Conservation (phyloP, 2,797 vertebrate species). For the Muscicapa comitata region DNA sequence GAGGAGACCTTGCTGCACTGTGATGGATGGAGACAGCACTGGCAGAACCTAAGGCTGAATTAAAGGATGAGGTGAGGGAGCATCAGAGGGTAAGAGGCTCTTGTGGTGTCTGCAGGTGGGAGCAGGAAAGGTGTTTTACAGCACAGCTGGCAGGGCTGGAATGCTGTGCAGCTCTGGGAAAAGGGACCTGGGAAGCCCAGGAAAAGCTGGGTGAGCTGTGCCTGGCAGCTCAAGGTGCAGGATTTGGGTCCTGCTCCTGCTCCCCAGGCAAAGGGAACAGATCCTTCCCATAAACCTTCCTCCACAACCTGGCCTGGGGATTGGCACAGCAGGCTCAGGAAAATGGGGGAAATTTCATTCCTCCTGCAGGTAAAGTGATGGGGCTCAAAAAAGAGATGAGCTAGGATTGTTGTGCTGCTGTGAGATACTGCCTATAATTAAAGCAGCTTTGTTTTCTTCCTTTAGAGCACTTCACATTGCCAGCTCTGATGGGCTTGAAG, state of each 20-base stretch:
- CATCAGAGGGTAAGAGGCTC: neutral
- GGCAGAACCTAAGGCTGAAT: neutral
- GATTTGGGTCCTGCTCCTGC: neutral
- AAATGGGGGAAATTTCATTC: no score
- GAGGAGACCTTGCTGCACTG: neutral
- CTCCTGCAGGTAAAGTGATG: no score
- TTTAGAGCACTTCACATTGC: neutral
- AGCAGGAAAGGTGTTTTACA: neutral
- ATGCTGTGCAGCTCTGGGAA: neutral
- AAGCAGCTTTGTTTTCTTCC: neutral
- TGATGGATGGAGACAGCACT: neutral
- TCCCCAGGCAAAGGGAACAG: neutral
- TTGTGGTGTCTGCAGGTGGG: neutral
- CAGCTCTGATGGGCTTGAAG: neutral
- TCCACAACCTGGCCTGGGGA: no score
- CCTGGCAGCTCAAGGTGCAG: neutral
- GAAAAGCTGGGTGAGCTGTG: no score
- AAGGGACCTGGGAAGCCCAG: no score
- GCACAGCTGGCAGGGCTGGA: neutral
- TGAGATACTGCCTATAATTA: neutral
- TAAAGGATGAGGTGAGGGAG: neutral
- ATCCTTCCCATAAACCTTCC: neutral
- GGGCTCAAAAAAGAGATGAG: no score
- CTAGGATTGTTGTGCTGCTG: neutral
- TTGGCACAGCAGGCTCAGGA: no score